These are phyloP conservation scores for Epirrhoe alternata DNA, from an alignment of 2,888 invertebrate species.

Conservation along the genomic window DNA sequence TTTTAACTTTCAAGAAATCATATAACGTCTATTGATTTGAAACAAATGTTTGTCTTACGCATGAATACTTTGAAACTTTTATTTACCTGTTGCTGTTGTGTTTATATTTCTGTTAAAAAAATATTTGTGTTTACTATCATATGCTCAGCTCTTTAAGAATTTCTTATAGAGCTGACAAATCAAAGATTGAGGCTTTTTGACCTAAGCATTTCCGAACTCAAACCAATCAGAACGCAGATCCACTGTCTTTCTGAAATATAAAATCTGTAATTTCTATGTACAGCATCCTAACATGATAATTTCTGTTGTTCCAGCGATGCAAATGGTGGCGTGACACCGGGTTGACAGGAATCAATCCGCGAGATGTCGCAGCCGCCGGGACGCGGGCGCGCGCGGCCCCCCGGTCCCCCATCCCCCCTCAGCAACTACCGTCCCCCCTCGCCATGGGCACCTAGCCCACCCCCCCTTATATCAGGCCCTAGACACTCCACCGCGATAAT, in stretches of 20 bases:
- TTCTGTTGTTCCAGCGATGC: conserved; percentile 80
- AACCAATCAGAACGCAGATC: no score
- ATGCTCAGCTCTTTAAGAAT: no score
- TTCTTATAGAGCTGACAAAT: no score
- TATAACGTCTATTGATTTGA: no score
- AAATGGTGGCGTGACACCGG: conserved; percentile 82
- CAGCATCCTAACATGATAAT: not conserved
- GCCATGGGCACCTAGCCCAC: conserved; percentile 91
- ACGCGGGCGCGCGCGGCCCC: conserved; percentile 77
- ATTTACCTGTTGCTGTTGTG: no score
- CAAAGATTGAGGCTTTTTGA: no score
- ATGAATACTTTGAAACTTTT: no score
- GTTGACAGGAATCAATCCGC: conserved; percentile 82
- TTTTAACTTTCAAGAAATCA: no score
- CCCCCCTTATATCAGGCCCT: conserved; percentile 88
- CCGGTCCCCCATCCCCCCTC: conserved; percentile 84
- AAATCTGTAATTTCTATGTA: not conserved
- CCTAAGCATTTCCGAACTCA: no score
- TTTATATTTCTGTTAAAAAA: no score
- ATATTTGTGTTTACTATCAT: no score
- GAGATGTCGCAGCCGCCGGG: conserved; percentile 83
- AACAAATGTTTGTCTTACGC: no score
- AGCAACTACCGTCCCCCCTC: conserved; percentile 90
- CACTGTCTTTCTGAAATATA: not conserved
- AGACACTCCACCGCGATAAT: conserved; percentile 84